A percentile compares a stretch with the other conserved stretches of the same genome.
Evolutionary conservation across 2,888 invertebrate species (phyloP).

Genomic region (Lycophotia porphyrea): DNA sequence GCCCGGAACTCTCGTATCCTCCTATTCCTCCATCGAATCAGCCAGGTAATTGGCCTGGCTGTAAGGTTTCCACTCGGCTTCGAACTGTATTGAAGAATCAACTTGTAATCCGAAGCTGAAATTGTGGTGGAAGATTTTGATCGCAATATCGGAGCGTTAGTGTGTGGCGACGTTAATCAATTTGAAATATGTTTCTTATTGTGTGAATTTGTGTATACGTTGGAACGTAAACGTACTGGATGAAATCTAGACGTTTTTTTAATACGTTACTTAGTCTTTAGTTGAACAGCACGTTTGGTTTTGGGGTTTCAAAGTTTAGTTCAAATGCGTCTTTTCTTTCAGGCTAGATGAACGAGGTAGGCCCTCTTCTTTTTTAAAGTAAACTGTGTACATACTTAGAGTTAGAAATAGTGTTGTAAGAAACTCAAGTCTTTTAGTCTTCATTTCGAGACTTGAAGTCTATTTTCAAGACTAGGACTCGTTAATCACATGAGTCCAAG

Average conservation of each 20-base stretch:
- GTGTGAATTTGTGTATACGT: not conserved
- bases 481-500: too few relatives aligned
- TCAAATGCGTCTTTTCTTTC: not conserved
- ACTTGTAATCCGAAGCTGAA: slow-evolving; percentile 43
- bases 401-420: too few relatives aligned
- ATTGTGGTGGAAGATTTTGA: slow-evolving; percentile 38
- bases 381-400: too few relatives aligned
- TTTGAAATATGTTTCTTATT: slow-evolving; percentile 29
- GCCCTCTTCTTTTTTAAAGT: too few relatives aligned
- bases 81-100: slow-evolving; percentile 53
- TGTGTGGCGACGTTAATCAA: slow-evolving; percentile 45
- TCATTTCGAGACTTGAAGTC: too few relatives aligned
- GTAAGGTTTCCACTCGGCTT: slow-evolving; percentile 45
- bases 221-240: not conserved
- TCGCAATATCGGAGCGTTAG: slow-evolving; percentile 43
- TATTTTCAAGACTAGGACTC: too few relatives aligned
- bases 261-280: not conserved
- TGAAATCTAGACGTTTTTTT: not conserved
- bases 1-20: slow-evolving; percentile 37
- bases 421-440: too few relatives aligned
- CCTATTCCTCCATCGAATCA: slow-evolving; percentile 38
- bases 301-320: not conserved
- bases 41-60: slow-evolving; percentile 54
- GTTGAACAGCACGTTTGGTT: not conserved
- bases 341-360: too few relatives aligned